Evolutionary conservation across 2,888 invertebrate species (phyloP).

Genomic region (Luperina testacea): DNA sequence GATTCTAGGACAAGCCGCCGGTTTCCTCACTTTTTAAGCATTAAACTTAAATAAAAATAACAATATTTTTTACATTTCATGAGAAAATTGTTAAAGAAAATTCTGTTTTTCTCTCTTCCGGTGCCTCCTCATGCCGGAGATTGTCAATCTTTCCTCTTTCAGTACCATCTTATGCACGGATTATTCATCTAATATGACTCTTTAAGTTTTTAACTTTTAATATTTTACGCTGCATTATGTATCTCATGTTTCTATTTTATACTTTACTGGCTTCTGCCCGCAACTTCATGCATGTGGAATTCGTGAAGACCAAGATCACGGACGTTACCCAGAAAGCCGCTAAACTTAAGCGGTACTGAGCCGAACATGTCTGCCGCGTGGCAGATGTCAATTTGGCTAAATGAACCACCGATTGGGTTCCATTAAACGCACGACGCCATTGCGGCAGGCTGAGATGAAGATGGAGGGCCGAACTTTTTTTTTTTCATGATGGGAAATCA

Average conservation of each 20-base stretch:
- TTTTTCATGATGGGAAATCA: too few species aligned
- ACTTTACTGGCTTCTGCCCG: background rate
- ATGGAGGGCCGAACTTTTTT: too few species aligned
- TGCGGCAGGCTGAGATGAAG: too few species aligned
- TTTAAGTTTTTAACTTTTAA: background rate
- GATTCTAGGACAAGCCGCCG: too few species aligned
- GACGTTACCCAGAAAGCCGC: background rate
- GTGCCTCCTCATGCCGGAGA: conserved; percentile 28
- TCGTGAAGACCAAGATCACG: background rate
- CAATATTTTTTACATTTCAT: background rate
- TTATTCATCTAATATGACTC: conserved; percentile 8
- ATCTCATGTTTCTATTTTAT: background rate
- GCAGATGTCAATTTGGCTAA: background rate
- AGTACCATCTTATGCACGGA: background rate
- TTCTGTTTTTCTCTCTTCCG: background rate
- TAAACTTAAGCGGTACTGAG: background rate
- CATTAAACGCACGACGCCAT: too few species aligned
- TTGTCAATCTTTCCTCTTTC: conserved; percentile 26
- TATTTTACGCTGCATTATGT: background rate
- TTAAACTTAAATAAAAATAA: background rate
- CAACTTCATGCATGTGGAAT: background rate
- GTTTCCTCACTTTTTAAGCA: background rate
- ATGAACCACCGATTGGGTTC: too few species aligned
- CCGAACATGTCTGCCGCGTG: background rate
- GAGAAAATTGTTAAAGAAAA: background rate